Evolutionary conservation across 2,888 invertebrate species (phyloP), one percentile per base, ranked within the genome.

Genomic region (Cyclophora punctaria): DNA sequence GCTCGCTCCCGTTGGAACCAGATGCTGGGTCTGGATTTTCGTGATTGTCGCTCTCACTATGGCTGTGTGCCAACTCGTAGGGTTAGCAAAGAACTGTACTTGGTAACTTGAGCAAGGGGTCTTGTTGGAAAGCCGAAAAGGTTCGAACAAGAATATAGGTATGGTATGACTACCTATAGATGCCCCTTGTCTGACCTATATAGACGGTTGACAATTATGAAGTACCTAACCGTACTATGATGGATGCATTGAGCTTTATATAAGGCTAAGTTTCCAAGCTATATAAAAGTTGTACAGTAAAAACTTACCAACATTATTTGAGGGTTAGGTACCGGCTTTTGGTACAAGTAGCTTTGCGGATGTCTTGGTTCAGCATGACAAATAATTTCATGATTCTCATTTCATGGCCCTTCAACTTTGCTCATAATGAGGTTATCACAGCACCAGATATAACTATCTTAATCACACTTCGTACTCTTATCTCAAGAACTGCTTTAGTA

Each of bases 51-150:
- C 73, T 70, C 75, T 83, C 81, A 69, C 73, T 73, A 83, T 88
- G 84, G 85, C 85, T 74, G 77, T 72, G 67, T 79, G 85, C 86
- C 84, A 85, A 78, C 67, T 60, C 66, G 78, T 81, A 86, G 73
- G 78, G 85, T 82, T 82, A 81, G 78, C 82, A 82, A 71, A 75
- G 75, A 69, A 72, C 58, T 56, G 65, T 66, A 62, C 67, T 68
- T 64, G 57, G 66, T 59, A 67, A 66, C 63, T 58, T 61, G 67
- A 69, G 66, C 65, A 59, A 60, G 58, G 59, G 64, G 70, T 85
- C 85, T 85, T 80, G 82, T 85, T 80, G 69, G 85, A 83, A 82
- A 75, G 64, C 84, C 80, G 69, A 84, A 83, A 82, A 75, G 64
- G 67, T 68, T 72, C 76, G 66, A 77, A 80, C 73, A 72, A 77